Evolutionary conservation across 2,888 invertebrate species (phyloP).

Genomic region (Spisula subtruncata): DNA sequence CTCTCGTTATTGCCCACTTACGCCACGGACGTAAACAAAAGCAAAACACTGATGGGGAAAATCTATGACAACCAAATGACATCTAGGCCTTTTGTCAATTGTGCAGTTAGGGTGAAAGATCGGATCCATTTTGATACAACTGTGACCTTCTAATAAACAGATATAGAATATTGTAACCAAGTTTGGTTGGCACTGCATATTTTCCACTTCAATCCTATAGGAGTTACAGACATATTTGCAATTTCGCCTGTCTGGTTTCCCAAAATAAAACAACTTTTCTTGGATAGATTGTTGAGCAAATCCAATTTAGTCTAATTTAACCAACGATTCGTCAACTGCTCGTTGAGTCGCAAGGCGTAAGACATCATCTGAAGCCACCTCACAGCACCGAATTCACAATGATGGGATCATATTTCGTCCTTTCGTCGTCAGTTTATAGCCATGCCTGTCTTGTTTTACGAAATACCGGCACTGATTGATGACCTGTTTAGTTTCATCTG

Average conservation of each 20-base stretch:
- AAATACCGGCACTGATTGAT: background rate
- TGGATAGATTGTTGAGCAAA: background rate
- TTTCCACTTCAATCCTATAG: no score
- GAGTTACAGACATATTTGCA: no score
- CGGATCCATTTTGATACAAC: background rate
- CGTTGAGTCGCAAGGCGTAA: background rate
- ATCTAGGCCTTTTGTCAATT: background rate
- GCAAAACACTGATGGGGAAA: background rate
- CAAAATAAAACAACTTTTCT: background rate
- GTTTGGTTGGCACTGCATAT: no score
- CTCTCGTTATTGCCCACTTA: background rate
- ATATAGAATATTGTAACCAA: no score
- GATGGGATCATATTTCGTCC: no score
- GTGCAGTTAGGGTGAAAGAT: background rate
- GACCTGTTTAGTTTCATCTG: background rate
- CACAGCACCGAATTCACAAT: background rate
- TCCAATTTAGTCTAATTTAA: background rate
- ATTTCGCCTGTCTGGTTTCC: conserved; percentile 26
- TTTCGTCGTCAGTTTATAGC: background rate
- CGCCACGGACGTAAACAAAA: background rate
- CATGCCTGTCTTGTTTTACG: background rate
- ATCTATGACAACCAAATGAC: background rate
- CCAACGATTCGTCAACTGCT: background rate
- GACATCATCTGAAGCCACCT: background rate
- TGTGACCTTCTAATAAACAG: no score